Evolutionary conservation across 2,888 invertebrate genomes (phyloP).

Genomic region (Ophioninae sp.): DNA sequence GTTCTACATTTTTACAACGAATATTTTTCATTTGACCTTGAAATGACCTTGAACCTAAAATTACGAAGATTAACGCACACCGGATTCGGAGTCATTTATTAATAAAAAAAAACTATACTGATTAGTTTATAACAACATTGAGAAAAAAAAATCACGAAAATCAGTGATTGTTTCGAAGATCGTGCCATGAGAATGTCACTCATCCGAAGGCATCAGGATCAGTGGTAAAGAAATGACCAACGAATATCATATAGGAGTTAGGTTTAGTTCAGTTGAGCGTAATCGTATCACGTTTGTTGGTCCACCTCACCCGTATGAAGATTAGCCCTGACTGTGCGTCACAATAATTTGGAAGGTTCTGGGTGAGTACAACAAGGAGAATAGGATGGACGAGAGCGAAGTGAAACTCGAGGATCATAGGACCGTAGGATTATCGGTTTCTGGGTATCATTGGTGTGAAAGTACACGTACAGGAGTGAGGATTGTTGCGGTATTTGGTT

Average conservation of each 20-base stretch:
- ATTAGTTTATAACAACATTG: no score
- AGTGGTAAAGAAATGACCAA: slow-evolving; percentile 53
- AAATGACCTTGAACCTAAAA: no score
- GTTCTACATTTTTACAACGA: no score
- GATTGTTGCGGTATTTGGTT: slow-evolving; percentile 65
- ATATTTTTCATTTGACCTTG: no score
- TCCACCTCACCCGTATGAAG: slow-evolving; percentile 66
- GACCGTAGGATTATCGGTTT: slow-evolving; percentile 66
- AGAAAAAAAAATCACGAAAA: no score
- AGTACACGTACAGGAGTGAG: slow-evolving; percentile 61
- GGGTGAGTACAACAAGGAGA: slow-evolving; percentile 37
- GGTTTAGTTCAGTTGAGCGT: slow-evolving; percentile 76
- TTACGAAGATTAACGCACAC: no score
- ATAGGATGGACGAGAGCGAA: slow-evolving; percentile 38
- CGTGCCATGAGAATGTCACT: no score
- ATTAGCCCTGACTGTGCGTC: slow-evolving; percentile 51
- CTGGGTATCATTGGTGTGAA: slow-evolving; percentile 57
- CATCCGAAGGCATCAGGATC: no score
- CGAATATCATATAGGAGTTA: slow-evolving; percentile 66
- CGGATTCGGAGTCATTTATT: no score
- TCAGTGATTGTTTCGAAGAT: no score
- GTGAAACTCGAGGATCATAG: slow-evolving; percentile 48
- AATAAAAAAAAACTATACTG: no score
- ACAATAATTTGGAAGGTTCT: slow-evolving; percentile 57
- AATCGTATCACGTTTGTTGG: slow-evolving; percentile 74